Evolutionary conservation across 1,140 invertebrate genomes (phyloP).

Genomic region (Magallana gigas): DNA sequence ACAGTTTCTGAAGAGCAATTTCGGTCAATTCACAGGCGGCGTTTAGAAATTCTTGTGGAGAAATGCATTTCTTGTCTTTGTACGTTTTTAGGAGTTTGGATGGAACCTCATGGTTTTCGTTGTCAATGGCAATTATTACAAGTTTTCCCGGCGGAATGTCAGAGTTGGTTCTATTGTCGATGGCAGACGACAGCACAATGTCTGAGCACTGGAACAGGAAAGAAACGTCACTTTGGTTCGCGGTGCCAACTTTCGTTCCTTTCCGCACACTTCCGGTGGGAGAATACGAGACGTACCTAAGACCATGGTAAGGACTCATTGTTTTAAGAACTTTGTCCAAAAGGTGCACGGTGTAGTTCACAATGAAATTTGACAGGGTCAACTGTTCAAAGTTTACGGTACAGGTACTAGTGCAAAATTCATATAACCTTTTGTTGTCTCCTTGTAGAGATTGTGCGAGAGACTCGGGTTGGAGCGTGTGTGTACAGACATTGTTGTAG

Average conservation of each 20-base stretch:
- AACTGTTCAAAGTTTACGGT: conserved; percentile 58
- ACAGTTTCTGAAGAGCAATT: conserved; percentile 65
- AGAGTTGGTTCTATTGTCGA: conserved; percentile 52
- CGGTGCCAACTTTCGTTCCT: conserved; percentile 61
- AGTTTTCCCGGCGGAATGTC: conserved; percentile 68
- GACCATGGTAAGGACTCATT: conserved; percentile 34
- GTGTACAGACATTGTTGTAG: not conserved
- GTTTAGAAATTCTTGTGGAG: conserved; percentile 54
- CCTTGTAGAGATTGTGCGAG: not conserved
- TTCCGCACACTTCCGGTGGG: conserved; percentile 65
- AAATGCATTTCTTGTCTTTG: conserved; percentile 53
- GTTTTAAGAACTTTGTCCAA: conserved; percentile 64
- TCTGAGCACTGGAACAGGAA: conserved; percentile 63
- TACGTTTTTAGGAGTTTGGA: conserved; percentile 46
- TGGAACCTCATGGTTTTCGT: conserved; percentile 25
- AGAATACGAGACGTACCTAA: conserved; percentile 63
- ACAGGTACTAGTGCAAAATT: conserved; percentile 58
- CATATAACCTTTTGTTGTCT: not conserved
- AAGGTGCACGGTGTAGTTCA: conserved; percentile 67
- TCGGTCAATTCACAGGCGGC: conserved; percentile 62
- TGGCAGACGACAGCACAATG: conserved; percentile 52
- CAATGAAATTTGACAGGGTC: conserved; percentile 62
- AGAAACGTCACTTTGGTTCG: conserved; percentile 67
- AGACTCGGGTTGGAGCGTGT: not conserved
- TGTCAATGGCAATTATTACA: conserved; percentile 56